phyloP scores from a whole-genome alignment of 2,888 invertebrate species.

The Cataglyphis cursor region DNA sequence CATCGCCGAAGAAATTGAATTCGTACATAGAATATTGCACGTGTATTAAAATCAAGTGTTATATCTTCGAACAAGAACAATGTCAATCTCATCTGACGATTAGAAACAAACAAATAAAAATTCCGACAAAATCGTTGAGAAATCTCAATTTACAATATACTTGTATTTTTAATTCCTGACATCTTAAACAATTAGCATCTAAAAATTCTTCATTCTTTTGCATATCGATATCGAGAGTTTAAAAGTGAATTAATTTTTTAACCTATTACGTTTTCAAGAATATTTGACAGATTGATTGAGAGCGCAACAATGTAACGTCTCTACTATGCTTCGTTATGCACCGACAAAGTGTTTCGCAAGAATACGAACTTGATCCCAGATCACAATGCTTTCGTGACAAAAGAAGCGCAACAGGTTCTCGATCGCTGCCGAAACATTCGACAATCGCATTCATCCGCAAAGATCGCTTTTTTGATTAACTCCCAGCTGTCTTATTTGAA shows the following conservation, averaged over 20 bases:
- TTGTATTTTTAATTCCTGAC: background rate
- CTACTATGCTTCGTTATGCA: background rate
- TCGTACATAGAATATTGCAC: background rate
- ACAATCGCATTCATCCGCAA: background rate
- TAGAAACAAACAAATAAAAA: background rate
- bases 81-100: background rate
- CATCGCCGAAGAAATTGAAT: background rate
- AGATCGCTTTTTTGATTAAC: background rate
- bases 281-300: background rate
- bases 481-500: background rate
- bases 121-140: background rate
- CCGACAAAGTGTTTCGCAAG: background rate
- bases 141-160: background rate
- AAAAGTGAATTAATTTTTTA: background rate
- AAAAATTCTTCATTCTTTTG: slow-evolving; percentile 13
- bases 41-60: background rate
- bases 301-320: background rate
- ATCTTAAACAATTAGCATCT: background rate
- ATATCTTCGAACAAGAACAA: background rate
- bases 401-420: slow-evolving; percentile 28
- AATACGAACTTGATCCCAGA: background rate
- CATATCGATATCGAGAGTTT: background rate
- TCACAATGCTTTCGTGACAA: slow-evolving; percentile 24
- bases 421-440: slow-evolving; percentile 17
- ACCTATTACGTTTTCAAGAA: background rate